phyloP scores from a whole-genome alignment of 2,797 vertebrate species.

The Microctenopoma stevenorrisi region DNA sequence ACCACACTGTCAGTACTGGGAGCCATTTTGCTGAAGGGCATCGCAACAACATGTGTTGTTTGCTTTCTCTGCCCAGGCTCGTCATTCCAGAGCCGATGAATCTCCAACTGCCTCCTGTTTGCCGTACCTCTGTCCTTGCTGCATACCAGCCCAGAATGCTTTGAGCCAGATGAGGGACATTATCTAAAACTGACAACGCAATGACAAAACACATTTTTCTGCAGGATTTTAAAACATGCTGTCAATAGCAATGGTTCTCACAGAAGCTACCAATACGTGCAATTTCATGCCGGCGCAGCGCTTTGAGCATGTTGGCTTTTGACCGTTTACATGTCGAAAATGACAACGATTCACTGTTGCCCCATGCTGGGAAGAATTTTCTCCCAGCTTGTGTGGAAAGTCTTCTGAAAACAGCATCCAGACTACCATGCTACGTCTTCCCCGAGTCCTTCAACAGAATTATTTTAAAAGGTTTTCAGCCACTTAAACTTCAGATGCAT shows the following conservation, averaged over 20 bases:
- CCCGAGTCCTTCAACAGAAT: background rate
- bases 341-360: conserved; percentile 6
- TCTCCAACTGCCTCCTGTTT: conserved; percentile 21
- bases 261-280: background rate
- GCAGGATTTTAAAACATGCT: background rate
- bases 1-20: background rate
- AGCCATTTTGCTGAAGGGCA: conserved; percentile 41
- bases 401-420: conserved; percentile 8
- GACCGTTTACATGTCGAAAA: conserved; percentile 20
- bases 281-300: background rate
- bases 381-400: conserved; percentile 9
- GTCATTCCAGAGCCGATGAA: conserved; percentile 17
- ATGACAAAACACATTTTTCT: background rate
- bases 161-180: background rate
- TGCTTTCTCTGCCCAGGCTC: conserved; percentile 23
- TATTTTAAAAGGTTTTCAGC: background rate
- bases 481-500: background rate
- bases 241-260: background rate
- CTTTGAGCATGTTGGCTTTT: conserved; percentile 12
- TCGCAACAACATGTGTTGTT: conserved; percentile 17
- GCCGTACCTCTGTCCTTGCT: conserved; percentile 5
- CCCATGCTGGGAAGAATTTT: conserved; percentile 8
- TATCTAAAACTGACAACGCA: conserved; percentile 6
- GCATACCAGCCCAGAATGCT: conserved; percentile 14
- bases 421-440: background rate